A percentile compares a stretch with the other conserved stretches of the same genome.
phyloP scores from a whole-genome alignment of 1,140 invertebrate species.

The Cyclina sinensis region DNA sequence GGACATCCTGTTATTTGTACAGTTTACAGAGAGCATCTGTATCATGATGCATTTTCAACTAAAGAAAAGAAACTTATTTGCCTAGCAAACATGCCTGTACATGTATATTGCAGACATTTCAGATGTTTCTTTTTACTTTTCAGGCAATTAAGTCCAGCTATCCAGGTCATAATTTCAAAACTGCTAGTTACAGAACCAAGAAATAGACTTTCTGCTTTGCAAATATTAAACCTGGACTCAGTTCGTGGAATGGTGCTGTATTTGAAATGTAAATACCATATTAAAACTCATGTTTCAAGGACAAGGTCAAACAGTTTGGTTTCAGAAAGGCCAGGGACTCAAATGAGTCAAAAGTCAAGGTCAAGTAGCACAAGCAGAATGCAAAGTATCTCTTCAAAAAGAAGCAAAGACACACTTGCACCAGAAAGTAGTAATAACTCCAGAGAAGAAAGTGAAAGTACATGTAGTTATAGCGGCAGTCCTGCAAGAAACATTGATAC shows the following conservation, averaged over 20 bases:
- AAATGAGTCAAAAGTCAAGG: not conserved
- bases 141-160: not conserved
- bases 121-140: not conserved
- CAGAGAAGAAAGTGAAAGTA: no score
- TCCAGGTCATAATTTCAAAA: not conserved
- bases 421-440: no score
- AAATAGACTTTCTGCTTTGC: not conserved
- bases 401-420: no score
- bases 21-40: no score
- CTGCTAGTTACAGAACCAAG: not conserved
- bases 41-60: no score
- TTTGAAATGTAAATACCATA: not conserved
- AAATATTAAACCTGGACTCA: not conserved
- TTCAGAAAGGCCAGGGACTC: not conserved
- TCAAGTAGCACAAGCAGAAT: not conserved
- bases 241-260: not conserved
- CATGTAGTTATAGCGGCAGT: no score
- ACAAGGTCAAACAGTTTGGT: conserved; percentile 34
- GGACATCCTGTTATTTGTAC: no score
- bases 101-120: no score
- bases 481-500: no score
- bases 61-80: no score
- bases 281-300: conserved; percentile 16
- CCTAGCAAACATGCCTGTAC: no score
- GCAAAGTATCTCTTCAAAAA: not conserved